Evolutionary conservation across 1,140 invertebrate genomes (phyloP).

Genomic region (Drosophila fuyamai): DNA sequence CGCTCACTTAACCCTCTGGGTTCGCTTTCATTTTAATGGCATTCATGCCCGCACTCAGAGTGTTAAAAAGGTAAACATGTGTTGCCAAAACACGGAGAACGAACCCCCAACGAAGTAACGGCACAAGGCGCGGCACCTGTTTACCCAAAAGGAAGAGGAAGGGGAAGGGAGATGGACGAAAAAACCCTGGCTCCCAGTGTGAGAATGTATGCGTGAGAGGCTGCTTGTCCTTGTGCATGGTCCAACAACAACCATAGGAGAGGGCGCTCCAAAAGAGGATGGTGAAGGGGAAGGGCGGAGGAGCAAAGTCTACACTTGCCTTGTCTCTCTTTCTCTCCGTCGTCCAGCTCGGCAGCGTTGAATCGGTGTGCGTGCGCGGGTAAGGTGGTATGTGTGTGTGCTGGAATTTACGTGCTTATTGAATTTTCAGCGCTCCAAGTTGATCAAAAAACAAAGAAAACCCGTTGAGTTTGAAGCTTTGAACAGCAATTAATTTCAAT

Average conservation of each 20-base stretch:
- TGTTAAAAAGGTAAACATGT: slow-evolving; percentile 51
- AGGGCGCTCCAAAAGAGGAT: not conserved
- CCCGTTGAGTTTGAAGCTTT: slow-evolving; percentile 27
- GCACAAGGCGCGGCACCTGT: slow-evolving; percentile 62
- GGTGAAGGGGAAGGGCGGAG: not conserved
- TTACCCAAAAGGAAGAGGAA: slow-evolving; percentile 54
- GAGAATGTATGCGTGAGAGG: slow-evolving; percentile 43
- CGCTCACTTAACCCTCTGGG: too few species aligned
- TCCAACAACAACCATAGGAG: slow-evolving; percentile 51
- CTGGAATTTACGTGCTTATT: slow-evolving; percentile 80
- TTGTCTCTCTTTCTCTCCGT: slow-evolving; percentile 22
- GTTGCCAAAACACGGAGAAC: slow-evolving; percentile 47
- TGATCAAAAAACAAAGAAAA: slow-evolving; percentile 46
- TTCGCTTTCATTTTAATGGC: slow-evolving; percentile 4
- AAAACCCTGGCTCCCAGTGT: slow-evolving; percentile 29
- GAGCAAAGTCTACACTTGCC: slow-evolving; percentile 71
- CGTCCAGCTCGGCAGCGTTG: slow-evolving; percentile 16
- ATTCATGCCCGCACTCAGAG: slow-evolving; percentile 6
- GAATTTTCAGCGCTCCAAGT: slow-evolving; percentile 70
- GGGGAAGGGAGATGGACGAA: slow-evolving; percentile 14
- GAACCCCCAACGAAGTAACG: slow-evolving; percentile 24
- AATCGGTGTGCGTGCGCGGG: slow-evolving; percentile 32
- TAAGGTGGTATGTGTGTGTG: slow-evolving; percentile 43
- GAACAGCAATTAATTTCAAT: slow-evolving; percentile 56
- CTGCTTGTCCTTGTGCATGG: slow-evolving; percentile 73